Evolutionary conservation across 1,140 invertebrate genomes (phyloP).

Genomic region (Reticulitermes speratus): DNA sequence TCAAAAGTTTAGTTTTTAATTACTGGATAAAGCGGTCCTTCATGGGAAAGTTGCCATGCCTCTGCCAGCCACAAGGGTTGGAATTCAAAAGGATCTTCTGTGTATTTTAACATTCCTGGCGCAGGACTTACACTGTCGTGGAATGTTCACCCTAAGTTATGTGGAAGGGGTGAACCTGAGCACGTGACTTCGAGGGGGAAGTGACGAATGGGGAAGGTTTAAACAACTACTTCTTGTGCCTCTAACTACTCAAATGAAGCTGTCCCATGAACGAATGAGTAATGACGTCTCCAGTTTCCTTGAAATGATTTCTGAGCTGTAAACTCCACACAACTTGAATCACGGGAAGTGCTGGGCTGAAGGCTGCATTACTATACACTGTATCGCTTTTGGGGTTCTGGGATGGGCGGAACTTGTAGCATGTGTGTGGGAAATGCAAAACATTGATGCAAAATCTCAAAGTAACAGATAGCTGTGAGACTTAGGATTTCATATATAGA

Average conservation of each 20-base stretch:
- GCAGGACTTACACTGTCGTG: slow-evolving; percentile 7
- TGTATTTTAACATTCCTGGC: slow-evolving; percentile 5
- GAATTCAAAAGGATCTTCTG: neutral
- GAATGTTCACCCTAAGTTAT: neutral
- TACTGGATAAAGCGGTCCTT: no score
- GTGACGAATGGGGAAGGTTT: slow-evolving; percentile 3
- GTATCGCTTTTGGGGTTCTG: neutral
- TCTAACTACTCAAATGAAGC: neutral
- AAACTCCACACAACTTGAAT: neutral
- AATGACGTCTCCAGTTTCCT: slow-evolving; percentile 1
- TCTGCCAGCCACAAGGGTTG: no score
- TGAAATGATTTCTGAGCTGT: neutral
- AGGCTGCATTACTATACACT: no score
- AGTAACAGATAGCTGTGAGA: neutral
- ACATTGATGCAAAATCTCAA: neutral
- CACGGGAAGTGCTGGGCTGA: neutral
- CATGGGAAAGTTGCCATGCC: no score
- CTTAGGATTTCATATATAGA: neutral
- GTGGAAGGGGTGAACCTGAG: neutral
- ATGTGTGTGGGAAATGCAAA: neutral
- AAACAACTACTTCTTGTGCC: neutral
- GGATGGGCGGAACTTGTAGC: neutral
- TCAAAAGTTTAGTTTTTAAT: no score
- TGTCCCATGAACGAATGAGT: neutral
- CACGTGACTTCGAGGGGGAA: neutral